Evolutionary conservation across 2,797 vertebrate genomes (phyloP).

Genomic region (Vespertilio murinus): DNA sequence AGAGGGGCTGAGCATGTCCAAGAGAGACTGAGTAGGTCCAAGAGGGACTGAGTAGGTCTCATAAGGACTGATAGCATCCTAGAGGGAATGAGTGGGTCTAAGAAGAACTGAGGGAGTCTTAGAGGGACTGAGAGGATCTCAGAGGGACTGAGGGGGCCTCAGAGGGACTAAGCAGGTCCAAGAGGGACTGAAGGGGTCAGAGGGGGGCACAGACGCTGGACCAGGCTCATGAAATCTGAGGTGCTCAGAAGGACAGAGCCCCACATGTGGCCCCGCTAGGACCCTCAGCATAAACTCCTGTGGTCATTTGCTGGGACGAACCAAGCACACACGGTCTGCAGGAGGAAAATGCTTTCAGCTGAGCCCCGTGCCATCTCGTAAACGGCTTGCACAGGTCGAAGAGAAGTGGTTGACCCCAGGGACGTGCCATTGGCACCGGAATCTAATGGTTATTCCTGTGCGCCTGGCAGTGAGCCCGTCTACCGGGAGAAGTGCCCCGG

Average conservation of each 20-base stretch:
- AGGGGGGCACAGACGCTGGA: too few species aligned
- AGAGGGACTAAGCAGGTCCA: too few species aligned
- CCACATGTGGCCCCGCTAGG: rapidly evolving
- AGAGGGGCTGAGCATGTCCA: too few species aligned
- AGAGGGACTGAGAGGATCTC: too few species aligned
- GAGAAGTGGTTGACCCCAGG: background rate
- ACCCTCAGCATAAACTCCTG: background rate
- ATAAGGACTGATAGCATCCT: background rate
- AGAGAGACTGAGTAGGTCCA: background rate
- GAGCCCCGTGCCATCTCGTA: rapidly evolving
- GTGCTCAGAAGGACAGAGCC: background rate
- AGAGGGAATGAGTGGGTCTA: background rate
- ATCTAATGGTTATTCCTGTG: background rate
- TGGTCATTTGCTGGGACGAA: background rate
- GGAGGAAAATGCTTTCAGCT: rapidly evolving
- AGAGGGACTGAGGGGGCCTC: background rate
- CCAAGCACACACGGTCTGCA: too few species aligned
- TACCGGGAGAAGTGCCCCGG: rapidly evolving
- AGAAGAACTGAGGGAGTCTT: too few species aligned
- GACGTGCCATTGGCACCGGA: background rate
- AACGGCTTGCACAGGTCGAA: background rate
- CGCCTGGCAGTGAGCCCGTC: rapidly evolving
- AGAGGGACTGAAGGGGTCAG: background rate
- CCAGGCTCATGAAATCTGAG: background rate
- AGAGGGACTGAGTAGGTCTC: background rate